Base-by-base conservation (phyloP, 2,113 vertebrate genomes). In the Phaethornis superciliosus region DNA sequence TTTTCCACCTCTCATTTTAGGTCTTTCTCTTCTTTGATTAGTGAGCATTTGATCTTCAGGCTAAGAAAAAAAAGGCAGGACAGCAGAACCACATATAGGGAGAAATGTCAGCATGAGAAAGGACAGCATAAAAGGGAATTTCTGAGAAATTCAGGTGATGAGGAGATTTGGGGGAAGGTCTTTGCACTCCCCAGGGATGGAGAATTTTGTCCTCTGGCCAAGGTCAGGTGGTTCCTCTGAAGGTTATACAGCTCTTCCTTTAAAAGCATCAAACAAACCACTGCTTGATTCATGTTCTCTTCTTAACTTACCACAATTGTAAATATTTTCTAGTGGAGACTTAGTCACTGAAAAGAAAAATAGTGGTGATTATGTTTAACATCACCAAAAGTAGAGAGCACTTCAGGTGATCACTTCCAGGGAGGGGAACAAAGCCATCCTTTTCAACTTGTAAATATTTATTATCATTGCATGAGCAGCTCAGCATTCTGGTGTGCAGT, bases 351-450 rank as follows among this genome's bases (percentile, higher is more conserved):
- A 84, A n/a, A 70, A 52, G 88, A 91, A 92, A 90, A 89, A 92
- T 10, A 9, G 70, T 68, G 49, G 26, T 88, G 72, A 93, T 90
- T 89, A 44, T 80, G 64, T 90, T 89, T 85, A 70, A 81, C 64
- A 69, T 58, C 80, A 81, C 37, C 59, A 63, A 76, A 89, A 81
- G 59, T 1, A 71, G 70, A 85, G 42, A 88, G 46, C 37, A 47
- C 82, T 90, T 84, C 77, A 90, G 80, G 60, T 94, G 94, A 96
- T 46, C 74, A 74, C 55, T 92, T 92, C 70, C 72, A 89, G 52
- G 21, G n/a, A 88, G 49, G 30, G 63, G 56, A 92, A 86, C 42
- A 85, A 94, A 96, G 37, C 46, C 69, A 67, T 71, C 27, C 60
- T 76, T 86, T 88, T 65, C 67, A 35, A 56, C 69, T 70, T 35